These are phyloP conservation scores for Chlorodrepanis virens DNA, from an alignment of 2,113 vertebrate genomes.

Conservation along the genomic window DNA sequence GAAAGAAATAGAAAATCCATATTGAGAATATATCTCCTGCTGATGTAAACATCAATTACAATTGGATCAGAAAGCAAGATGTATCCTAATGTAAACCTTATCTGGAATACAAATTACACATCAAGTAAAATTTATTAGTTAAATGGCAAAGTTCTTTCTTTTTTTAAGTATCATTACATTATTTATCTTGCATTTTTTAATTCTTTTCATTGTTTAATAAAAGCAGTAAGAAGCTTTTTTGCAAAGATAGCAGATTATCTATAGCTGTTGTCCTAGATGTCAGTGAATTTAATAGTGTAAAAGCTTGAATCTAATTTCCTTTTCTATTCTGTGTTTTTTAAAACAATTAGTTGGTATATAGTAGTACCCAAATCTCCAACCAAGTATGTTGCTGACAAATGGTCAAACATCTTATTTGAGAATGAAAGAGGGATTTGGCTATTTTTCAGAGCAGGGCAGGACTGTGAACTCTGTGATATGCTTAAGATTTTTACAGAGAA, in stretches of 20 bases:
- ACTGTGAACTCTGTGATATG: not conserved
- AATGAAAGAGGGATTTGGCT: not conserved
- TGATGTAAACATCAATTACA: not conserved
- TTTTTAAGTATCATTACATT: not conserved
- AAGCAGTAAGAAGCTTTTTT: not conserved
- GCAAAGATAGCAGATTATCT: not conserved
- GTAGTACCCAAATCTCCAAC: not conserved
- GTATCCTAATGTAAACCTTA: not conserved
- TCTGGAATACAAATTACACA: not conserved
- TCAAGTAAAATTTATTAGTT: not conserved
- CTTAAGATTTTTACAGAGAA: not conserved
- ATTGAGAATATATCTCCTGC: not conserved
- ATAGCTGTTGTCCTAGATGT: not conserved
- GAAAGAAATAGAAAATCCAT: not conserved
- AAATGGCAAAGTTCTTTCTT: not conserved
- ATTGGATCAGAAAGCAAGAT: not conserved
- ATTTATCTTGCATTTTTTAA: not conserved
- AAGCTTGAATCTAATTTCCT: not conserved
- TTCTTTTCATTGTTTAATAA: not conserved
- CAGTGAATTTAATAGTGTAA: not conserved
- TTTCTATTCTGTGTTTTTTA: not conserved
- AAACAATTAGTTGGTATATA: not conserved
- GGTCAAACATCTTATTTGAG: not conserved
- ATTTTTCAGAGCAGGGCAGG: not conserved
- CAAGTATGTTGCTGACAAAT: not conserved